Evolutionary conservation across 1,140 invertebrate species (phyloP).

Genomic region (Asbolus verrucosus): DNA sequence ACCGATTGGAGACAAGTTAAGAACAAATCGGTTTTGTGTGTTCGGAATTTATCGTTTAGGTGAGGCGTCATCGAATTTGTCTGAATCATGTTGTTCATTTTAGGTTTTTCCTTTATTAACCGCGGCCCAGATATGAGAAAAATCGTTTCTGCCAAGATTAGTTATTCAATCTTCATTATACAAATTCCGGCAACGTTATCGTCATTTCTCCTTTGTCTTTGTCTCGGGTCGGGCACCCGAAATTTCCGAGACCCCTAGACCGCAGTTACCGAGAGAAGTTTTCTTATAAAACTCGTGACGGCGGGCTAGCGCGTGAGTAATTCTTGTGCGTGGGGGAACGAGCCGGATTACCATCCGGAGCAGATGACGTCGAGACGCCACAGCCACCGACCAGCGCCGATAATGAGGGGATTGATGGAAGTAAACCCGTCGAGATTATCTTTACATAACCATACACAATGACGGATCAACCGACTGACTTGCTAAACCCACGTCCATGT

Average conservation of each 20-base stretch:
- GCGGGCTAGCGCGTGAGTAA: slow-evolving; percentile 27
- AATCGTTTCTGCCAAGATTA: slow-evolving; percentile 22
- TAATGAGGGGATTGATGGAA: slow-evolving; percentile 50
- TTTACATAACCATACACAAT: slow-evolving; percentile 36
- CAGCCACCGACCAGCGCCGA: slow-evolving; percentile 5
- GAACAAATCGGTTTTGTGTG: slow-evolving; percentile 15
- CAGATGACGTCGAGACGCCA: slow-evolving; percentile 42
- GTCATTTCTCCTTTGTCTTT: slow-evolving; percentile 43
- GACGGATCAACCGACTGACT: slow-evolving; percentile 39
- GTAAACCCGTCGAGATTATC: slow-evolving; percentile 38
- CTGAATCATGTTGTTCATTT: not conserved
- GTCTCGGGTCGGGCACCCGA: slow-evolving; percentile 31
- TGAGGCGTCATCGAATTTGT: too few species aligned
- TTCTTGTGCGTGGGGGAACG: slow-evolving; percentile 23
- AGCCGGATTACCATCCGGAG: slow-evolving; percentile 23
- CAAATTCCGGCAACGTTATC: slow-evolving; percentile 40
- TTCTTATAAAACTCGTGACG: slow-evolving; percentile 41
- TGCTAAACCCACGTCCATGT: slow-evolving; percentile 39
- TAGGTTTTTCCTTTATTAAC: slow-evolving; percentile 1
- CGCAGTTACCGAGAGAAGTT: slow-evolving; percentile 34
- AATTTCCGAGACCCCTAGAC: slow-evolving; percentile 26
- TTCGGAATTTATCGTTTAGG: too few species aligned
- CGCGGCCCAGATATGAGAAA: slow-evolving; percentile 7
- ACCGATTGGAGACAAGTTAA: slow-evolving; percentile 3
- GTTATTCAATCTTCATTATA: slow-evolving; percentile 46